A percentile compares a stretch with the other conserved stretches of the same genome.
phyloP scores from a whole-genome alignment of 2,113 vertebrate genomes.

The Pelecanus crispus region DNA sequence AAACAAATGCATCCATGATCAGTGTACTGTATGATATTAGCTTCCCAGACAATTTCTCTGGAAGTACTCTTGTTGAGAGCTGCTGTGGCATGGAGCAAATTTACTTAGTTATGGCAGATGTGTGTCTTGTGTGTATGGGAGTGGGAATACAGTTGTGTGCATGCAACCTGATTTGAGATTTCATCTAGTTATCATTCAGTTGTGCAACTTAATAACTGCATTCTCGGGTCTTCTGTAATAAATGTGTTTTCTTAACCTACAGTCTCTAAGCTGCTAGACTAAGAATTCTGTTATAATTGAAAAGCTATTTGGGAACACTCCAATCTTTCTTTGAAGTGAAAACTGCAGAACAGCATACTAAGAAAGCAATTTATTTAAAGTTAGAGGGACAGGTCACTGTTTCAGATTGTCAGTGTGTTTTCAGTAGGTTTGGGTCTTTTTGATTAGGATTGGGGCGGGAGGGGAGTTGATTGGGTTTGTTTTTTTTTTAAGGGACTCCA shows the following conservation, averaged over 20 bases:
- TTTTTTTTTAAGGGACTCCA: neutral
- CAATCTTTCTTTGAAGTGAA: neutral
- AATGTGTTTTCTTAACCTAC: constrained; percentile 64
- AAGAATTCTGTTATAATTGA: constrained; percentile 58
- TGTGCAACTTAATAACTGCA: constrained; percentile 61
- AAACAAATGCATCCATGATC: neutral
- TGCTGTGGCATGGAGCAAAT: neutral
- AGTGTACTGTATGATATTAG: neutral
- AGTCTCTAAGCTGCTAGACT: constrained; percentile 40
- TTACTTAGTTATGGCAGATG: neutral
- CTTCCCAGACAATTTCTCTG: neutral
- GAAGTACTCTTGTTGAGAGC: neutral
- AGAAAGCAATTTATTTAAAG: constrained; percentile 23
- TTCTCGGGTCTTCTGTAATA: constrained; percentile 37
- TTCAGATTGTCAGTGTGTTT: neutral
- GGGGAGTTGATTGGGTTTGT: neutral
- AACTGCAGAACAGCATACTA: constrained; percentile 16
- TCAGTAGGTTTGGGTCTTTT: neutral
- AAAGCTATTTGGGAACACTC: constrained; percentile 56
- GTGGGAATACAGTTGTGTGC: neutral
- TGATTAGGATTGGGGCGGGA: neutral
- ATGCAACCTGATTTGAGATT: constrained; percentile 20
- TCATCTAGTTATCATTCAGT: constrained; percentile 40
- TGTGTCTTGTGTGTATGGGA: neutral
- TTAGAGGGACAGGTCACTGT: neutral